Evolutionary conservation across 2,113 vertebrate species (phyloP), one percentile per base, ranked within the genome.

Genomic region (Ceyx melanurus): DNA sequence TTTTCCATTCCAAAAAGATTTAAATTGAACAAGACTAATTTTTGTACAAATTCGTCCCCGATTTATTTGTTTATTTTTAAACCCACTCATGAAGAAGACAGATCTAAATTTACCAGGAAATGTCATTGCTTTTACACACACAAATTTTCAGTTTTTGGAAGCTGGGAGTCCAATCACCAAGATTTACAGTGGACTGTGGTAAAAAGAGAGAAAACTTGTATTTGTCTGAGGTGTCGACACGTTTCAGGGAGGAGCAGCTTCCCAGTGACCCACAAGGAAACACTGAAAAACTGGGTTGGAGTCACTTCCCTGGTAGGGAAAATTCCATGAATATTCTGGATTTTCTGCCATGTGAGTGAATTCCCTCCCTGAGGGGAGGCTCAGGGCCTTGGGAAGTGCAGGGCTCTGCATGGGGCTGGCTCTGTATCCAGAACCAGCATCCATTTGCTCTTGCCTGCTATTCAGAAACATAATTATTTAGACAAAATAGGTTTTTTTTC

Each of bases 381-480:
- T 37, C 37, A 37, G 37, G 10, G 37, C 37, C 37, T 10, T 10
- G 37, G 37, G 37, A 37, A 37, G 37, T 37, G 37, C 37, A 37
- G 37, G 37, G 37, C 37, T 37, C 37, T 37, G 37, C 37, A 37
- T 10, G 37, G 37, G 37, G 37, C 10, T 37, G 37, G 37, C 37
- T 37, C 37, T 37, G 37, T 37, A 37, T 37, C 37, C 37, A 37
- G 37, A 37, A 37, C 37, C 37, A 91, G 62, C 82, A 80, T 35
- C 46, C 48, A 71, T 89, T 80, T 92, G 77, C 56, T 74, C 85
- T 91, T 92, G 76, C 72, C 79, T 94, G 74, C 57, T 65, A 54
- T 68, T 94, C 87, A 84, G 84, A 83, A 88, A 7, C 37, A 61
- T 82, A 89, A 85, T 35, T 87, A 53, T 92, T 90, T 65, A 84